phyloP scores from a whole-genome alignment of 1,140 invertebrate genomes.

The Mylabris phalerata region DNA sequence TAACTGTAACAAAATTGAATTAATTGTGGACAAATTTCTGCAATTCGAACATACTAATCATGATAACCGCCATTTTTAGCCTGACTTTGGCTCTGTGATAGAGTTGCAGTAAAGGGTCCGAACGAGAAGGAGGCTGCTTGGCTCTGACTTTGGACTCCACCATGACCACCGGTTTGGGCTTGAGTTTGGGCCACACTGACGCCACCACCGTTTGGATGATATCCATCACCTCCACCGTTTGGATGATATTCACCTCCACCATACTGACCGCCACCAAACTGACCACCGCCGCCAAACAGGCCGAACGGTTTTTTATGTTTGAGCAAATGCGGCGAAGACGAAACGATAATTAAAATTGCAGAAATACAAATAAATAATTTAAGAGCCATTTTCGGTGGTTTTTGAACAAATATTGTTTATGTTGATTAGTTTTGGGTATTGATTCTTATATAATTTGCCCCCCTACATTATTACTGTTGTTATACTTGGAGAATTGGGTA shows the following conservation, averaged over 20 bases:
- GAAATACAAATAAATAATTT: background rate
- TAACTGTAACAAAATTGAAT: too few species aligned
- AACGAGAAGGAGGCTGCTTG: background rate
- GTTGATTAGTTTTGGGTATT: slow-evolving; percentile 1
- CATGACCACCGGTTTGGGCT: slow-evolving; percentile 2
- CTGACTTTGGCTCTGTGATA: slow-evolving; percentile 7
- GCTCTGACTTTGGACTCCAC: background rate
- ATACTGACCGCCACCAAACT: background rate
- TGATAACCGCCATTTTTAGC: background rate
- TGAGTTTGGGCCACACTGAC: background rate
- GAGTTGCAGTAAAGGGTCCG: background rate
- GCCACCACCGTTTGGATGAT: background rate
- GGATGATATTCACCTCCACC: background rate
- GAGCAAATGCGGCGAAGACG: slow-evolving; percentile 2
- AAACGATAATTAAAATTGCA: background rate
- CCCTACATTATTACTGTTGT: slow-evolving; percentile 4
- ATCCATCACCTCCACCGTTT: background rate
- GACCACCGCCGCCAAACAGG: slow-evolving; percentile 1
- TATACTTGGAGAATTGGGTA: slow-evolving; percentile 4
- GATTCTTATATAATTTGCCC: slow-evolving; percentile 13
- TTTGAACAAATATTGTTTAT: too few species aligned
- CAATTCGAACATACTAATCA: background rate
- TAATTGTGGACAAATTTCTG: too few species aligned
- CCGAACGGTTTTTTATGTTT: slow-evolving; percentile 4
- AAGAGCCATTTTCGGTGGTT: background rate